These are phyloP conservation scores for Atractosteus spatula DNA, from an alignment of 2,113 vertebrate genomes.

Conservation along the genomic window DNA sequence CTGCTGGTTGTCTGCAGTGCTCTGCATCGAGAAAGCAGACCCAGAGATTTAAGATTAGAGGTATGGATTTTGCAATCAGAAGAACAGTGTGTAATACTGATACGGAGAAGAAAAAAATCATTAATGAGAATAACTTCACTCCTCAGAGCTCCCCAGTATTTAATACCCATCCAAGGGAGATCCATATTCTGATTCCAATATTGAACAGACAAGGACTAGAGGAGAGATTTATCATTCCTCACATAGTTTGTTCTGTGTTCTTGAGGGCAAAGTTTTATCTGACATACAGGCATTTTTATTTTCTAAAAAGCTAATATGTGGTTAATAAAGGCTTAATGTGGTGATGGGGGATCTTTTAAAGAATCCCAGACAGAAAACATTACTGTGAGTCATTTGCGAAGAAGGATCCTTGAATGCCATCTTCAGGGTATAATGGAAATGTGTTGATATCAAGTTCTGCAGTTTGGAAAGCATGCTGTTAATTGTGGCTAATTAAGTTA, in stretches of 20 bases:
- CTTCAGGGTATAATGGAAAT: too few species aligned
- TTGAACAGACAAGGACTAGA: background rate
- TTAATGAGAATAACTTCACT: background rate
- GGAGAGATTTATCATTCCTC: background rate
- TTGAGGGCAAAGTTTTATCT: too few species aligned
- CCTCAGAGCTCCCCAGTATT: background rate
- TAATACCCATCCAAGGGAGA: background rate
- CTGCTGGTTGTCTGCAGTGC: background rate
- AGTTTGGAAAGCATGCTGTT: background rate
- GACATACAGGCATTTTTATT: too few species aligned
- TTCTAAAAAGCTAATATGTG: too few species aligned
- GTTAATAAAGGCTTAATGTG: too few species aligned
- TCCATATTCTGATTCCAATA: background rate
- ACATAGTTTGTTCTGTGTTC: background rate
- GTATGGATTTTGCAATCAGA: conserved; percentile 16
- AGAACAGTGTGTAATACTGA: conserved; percentile 1
- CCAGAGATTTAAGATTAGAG: background rate
- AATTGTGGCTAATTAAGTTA: background rate
- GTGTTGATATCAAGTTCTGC: too few species aligned
- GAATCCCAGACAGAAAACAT: too few species aligned
- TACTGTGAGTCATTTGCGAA: too few species aligned
- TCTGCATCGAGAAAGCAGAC: background rate
- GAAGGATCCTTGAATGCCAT: too few species aligned
- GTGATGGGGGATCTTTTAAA: too few species aligned
- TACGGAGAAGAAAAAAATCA: background rate